Evolutionary conservation across 2,888 invertebrate genomes (phyloP).

Genomic region (Aleiodes leptofemur): DNA sequence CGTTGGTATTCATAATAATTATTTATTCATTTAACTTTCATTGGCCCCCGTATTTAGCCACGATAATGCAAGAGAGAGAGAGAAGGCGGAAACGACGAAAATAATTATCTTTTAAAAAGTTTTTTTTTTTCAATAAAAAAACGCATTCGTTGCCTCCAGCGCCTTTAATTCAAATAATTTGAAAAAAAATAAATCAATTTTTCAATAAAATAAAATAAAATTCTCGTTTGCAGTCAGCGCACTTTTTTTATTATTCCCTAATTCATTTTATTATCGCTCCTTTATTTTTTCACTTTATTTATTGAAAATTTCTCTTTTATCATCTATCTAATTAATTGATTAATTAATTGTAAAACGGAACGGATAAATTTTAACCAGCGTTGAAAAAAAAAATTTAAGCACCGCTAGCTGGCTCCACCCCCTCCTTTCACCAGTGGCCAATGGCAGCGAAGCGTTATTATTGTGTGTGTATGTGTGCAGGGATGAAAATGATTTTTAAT

Average conservation of each 20-base stretch:
- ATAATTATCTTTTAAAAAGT: constrained; percentile 41
- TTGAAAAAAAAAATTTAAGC: constrained; percentile 63
- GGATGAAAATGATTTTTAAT: constrained; percentile 50
- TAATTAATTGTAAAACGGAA: constrained; percentile 48
- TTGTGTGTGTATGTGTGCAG: constrained; percentile 57
- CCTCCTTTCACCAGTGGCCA: constrained; percentile 74
- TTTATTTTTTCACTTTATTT: not conserved
- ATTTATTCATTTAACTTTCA: constrained; percentile 41
- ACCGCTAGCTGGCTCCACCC: constrained; percentile 74
- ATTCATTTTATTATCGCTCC: not conserved
- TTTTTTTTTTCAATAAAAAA: constrained; percentile 45
- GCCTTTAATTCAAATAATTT: constrained; percentile 51
- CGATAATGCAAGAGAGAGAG: constrained; percentile 66
- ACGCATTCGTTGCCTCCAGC: constrained; percentile 49
- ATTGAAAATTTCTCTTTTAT: constrained; percentile 24
- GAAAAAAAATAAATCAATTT: constrained; percentile 58
- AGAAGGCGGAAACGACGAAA: constrained; percentile 69
- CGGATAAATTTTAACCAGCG: constrained; percentile 70
- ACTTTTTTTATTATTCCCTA: constrained; percentile 32
- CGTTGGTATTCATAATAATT: not conserved
- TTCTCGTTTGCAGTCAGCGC: constrained; percentile 43
- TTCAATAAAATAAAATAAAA: not conserved
- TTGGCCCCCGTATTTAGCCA: constrained; percentile 50
- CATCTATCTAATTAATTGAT: constrained; percentile 41
- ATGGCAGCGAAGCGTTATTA: constrained; percentile 72